Evolutionary conservation across 2,113 vertebrate genomes (phyloP).

Genomic region (Mesocricetus auratus): DNA sequence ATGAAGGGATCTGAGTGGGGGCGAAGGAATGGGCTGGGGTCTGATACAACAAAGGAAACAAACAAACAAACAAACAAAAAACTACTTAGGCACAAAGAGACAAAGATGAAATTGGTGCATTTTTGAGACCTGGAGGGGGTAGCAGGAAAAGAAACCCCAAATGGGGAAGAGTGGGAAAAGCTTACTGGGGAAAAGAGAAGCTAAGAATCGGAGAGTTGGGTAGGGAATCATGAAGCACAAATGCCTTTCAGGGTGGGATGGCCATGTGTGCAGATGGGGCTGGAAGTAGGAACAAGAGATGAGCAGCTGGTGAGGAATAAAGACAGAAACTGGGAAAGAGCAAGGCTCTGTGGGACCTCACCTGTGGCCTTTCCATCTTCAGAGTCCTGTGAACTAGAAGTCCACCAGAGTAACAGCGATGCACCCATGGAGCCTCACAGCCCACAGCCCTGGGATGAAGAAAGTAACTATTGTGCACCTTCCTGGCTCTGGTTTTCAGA

Average conservation of each 20-base stretch:
- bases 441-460: not conserved
- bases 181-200: not conserved
- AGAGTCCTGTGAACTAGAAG: not conserved
- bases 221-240: rapidly evolving
- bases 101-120: not conserved
- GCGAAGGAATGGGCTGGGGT: not conserved
- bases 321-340: not conserved
- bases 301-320: not conserved
- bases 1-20: not conserved
- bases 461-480: constrained; percentile 21
- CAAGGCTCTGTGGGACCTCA: not conserved
- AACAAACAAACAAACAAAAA: not conserved
- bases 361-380: not conserved
- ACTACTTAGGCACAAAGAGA: not conserved
- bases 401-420: not conserved
- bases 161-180: not conserved
- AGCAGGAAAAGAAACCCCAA: not conserved
- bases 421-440: not conserved
- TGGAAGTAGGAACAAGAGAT: not conserved
- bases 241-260: not conserved
- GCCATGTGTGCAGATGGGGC: not conserved
- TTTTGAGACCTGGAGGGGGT: not conserved
- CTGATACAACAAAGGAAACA: not conserved
- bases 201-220: not conserved
- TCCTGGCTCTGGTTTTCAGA: not conserved